These are phyloP conservation scores for Drosophila erecta DNA, from an alignment of 1,140 invertebrate genomes.

Conservation along the genomic window DNA sequence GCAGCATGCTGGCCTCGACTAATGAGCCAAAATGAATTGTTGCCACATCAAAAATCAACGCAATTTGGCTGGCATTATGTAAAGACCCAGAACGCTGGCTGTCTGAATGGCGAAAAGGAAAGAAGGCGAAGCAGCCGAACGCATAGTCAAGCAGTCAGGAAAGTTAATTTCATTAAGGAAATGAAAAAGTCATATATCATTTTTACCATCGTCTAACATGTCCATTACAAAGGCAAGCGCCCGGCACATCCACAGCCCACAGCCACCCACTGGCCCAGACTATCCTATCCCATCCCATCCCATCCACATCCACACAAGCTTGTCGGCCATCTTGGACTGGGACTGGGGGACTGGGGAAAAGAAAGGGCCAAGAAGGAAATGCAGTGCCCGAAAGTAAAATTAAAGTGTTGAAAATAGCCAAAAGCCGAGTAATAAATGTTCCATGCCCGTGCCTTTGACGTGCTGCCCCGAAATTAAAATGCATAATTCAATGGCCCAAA, in stretches of 20 bases:
- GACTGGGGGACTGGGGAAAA: constrained; percentile 36
- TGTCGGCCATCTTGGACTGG: constrained; percentile 4
- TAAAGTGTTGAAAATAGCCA: constrained; percentile 74
- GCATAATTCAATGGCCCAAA: constrained; percentile 69
- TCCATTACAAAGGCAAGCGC: constrained; percentile 69
- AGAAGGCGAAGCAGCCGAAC: background rate
- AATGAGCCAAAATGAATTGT: constrained; percentile 82
- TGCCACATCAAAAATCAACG: constrained; percentile 81
- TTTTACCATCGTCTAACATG: constrained; percentile 80
- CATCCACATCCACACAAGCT: constrained; percentile 5
- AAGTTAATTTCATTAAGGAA: constrained; percentile 83
- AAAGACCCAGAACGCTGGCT: constrained; percentile 46
- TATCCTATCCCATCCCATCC: constrained; percentile 6
- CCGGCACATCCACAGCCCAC: background rate
- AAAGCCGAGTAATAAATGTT: constrained; percentile 76
- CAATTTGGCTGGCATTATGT: constrained; percentile 79
- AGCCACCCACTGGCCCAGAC: constrained; percentile 16
- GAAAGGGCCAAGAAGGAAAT: constrained; percentile 53
- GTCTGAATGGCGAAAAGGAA: background rate
- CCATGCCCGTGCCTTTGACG: constrained; percentile 65
- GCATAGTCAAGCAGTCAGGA: constrained; percentile 20
- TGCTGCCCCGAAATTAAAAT: constrained; percentile 72
- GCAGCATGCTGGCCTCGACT: constrained; percentile 67
- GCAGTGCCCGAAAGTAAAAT: constrained; percentile 68
- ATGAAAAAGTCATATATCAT: constrained; percentile 83